Base-by-base conservation (phyloP, 1,140 invertebrate species). In the Grapholita molesta region DNA sequence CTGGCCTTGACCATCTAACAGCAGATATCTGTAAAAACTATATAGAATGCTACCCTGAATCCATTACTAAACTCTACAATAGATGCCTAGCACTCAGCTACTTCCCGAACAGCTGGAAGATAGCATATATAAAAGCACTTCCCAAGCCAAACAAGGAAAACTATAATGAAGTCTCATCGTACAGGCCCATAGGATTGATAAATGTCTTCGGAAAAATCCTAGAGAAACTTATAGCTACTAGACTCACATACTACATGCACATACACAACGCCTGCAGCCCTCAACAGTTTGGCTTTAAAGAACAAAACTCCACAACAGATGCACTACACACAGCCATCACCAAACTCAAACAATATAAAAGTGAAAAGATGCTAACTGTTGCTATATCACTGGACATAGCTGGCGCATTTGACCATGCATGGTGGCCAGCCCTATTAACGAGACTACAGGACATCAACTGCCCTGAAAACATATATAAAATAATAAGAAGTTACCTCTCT, bases 401-500 rank as follows among this genome's bases (percentile, higher is more conserved):
- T 18, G 74, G 74, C 1, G 74, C 74, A 1, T 80, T 76, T 25
- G 72, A 80, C 21, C 70, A 80, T 11, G 76, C 74, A 0, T 80
- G 76, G 76, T 80, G 74, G 79, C 76, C 74, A 0, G 68, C 69
- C 0, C 7, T 78, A 0, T 52, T 75, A 0, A 24, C 71, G 2
- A 33, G 72, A 35, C 35, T 80, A 0, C 12, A 25, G 33, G 5
- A 71, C 0, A 32, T 35, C 3, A 35, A 35, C 5, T 35, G 33
- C 11, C 33, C 33, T 9, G 9, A 35, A 1, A 35, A 35, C 33
- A 35, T 35, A 8, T 35, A 35, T 11, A 11, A 11, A 9, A 35
- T 11, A 3, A 35, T 11, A 5, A 1, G 33, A 3, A 35, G 33
- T 9, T 35, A 35, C 11, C 9, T 35, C 1, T 6, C 6, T 4